Conservation (phyloP, 2,888 invertebrate species). For the Nebria salina region DNA sequence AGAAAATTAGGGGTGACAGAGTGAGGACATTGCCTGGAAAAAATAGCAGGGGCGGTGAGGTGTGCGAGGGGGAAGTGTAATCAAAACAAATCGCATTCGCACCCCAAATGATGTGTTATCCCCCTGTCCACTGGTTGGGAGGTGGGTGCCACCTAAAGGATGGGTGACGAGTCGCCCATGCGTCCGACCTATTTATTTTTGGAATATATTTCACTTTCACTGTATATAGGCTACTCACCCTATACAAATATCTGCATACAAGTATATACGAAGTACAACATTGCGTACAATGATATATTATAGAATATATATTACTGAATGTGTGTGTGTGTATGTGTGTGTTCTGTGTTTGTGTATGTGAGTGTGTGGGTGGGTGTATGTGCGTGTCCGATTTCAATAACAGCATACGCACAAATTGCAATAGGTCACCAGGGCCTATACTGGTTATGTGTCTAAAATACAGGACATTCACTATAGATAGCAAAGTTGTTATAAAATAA, state of each 20-base stretch:
- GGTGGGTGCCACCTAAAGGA: not conserved
- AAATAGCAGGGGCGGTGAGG: not conserved
- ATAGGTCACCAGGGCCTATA: not conserved
- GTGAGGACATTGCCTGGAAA: not conserved
- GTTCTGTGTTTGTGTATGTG: not conserved
- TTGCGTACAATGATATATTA: not conserved
- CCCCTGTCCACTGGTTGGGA: not conserved
- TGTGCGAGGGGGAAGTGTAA: conserved; percentile 56
- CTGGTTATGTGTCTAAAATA: not conserved
- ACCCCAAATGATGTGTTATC: conserved; percentile 50
- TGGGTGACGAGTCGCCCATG: conserved; percentile 25
- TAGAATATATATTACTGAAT: not conserved
- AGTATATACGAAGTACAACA: not conserved
- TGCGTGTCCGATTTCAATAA: conserved; percentile 9
- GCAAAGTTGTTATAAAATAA: not conserved
- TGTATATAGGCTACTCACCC: not conserved
- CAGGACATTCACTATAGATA: no score
- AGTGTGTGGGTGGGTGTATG: not conserved
- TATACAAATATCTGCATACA: conserved; percentile 10
- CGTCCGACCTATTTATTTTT: conserved; percentile 40
- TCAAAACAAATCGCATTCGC: conserved; percentile 60
- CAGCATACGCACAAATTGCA: not conserved
- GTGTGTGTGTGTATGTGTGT: not conserved
- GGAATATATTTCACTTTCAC: conserved; percentile 43
- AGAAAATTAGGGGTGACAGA: conserved; percentile 6